Conservation (phyloP, 2,888 invertebrate genomes). For the Sphaerophoria taeniata region DNA sequence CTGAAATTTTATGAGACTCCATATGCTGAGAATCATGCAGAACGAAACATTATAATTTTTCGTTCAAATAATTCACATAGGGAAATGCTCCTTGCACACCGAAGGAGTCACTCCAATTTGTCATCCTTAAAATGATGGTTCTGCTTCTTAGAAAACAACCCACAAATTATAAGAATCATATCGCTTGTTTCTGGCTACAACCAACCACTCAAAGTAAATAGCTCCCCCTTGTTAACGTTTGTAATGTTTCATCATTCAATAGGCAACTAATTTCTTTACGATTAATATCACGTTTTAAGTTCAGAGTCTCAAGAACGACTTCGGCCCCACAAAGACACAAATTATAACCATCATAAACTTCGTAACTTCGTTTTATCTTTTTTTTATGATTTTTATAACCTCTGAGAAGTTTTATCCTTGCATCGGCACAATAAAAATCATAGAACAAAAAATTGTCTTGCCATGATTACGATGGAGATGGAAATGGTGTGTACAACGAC, state of each 20-base stretch:
- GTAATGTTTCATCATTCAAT: conserved; percentile 25
- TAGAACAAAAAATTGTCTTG: conserved; percentile 14
- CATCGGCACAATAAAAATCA: conserved; percentile 39
- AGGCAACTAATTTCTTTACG: conserved; percentile 35
- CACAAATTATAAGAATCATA: no score
- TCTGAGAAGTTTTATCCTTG: conserved; percentile 43
- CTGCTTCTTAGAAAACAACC: no score
- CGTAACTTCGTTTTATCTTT: not conserved
- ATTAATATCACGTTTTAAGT: conserved; percentile 43
- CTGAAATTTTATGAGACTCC: no score
- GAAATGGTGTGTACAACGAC: not conserved
- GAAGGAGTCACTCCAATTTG: no score
- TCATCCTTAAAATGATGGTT: no score
- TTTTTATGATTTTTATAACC: conserved; percentile 54
- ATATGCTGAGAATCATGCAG: no score
- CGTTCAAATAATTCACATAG: no score
- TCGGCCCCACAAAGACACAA: conserved; percentile 15
- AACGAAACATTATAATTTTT: no score
- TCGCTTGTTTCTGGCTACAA: no score
- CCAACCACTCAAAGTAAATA: no score
- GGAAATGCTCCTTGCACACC: no score
- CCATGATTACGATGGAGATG: not conserved
- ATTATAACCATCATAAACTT: conserved; percentile 32
- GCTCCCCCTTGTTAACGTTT: not conserved
- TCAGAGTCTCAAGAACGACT: conserved; percentile 15